Conservation (phyloP, 2,113 vertebrate species). For the Onychorhynchus coronatus region DNA sequence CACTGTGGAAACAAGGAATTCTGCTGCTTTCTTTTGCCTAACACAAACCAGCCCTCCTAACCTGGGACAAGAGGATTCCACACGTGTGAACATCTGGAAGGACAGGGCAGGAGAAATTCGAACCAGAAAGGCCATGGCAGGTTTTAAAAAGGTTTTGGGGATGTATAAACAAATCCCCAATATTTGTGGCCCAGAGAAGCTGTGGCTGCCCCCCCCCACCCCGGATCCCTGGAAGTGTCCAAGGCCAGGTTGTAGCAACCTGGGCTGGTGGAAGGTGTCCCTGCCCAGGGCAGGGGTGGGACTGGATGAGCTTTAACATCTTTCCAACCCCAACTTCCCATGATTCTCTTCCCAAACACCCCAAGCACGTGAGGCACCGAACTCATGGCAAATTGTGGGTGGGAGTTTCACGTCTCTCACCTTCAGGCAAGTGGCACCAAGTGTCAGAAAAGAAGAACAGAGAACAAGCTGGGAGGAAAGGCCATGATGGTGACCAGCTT, state of each 20-base stretch:
- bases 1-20: background rate
- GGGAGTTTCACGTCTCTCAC: background rate
- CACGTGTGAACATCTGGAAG: background rate
- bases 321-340: background rate
- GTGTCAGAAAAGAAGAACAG: background rate
- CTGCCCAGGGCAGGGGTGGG: background rate
- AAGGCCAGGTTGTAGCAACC: background rate
- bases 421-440: background rate
- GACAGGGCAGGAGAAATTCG: background rate
- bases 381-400: accelerated
- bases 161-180: background rate
- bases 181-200: background rate
- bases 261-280: background rate
- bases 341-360: background rate
- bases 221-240: background rate
- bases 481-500: background rate
- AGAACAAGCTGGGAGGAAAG: background rate
- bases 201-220: background rate
- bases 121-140: background rate
- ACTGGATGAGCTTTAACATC: background rate
- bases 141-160: background rate
- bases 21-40: background rate
- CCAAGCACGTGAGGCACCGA: accelerated
- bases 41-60: background rate
- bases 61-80: background rate